Base-by-base conservation (phyloP, 2,113 vertebrate genomes). In the Tragelaphus imberbis region DNA sequence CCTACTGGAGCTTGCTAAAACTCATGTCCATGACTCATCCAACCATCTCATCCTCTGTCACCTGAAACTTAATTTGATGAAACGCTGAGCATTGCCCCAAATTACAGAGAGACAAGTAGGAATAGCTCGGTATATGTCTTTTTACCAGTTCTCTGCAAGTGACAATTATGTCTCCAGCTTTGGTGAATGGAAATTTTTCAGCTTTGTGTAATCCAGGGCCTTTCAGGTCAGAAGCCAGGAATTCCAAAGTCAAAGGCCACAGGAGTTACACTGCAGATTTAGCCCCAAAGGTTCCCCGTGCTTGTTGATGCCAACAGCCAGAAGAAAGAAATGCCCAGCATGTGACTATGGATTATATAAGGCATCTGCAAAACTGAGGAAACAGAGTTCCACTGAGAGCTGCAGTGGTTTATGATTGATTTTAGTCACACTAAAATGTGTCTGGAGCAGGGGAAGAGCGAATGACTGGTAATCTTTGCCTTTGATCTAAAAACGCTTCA, bases 141-240 rank as follows among this genome's bases (percentile, higher is more conserved):
- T 96, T 80, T 28, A 88, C 51, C 40, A 94, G 51, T 59, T 93
- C 80, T 91, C 3, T 77, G 36, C 19, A 92, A 89, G 84, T 91
- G 65, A 95, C 90, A 93, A 55, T 84, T 88, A 77, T 16, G 25
- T 90, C 77, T 98, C 77, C 84, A 63, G 82, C 33, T 91, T 90
- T 61, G 75, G 49, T 90, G 51, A 97, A 96, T 91, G 53, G 75
- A 96, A 92, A 84, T 51, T 19, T 86, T 97, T 93, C 90, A 93
- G 94, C 85, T 95, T 93, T 94, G 53, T 87, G 53, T 84, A 88
- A 80, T 91, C 61, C 84, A 88, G 15, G 44, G 49, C 63, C n/a
- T 91, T 65, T 81, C 53, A 86, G 81, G 61, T 88, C 84, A 94
- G 63, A 91, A 91, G 53, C 82, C 82, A 95, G 28, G 75, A 95